phyloP scores from a whole-genome alignment of 2,797 vertebrate species.

The Salmo trutta region DNA sequence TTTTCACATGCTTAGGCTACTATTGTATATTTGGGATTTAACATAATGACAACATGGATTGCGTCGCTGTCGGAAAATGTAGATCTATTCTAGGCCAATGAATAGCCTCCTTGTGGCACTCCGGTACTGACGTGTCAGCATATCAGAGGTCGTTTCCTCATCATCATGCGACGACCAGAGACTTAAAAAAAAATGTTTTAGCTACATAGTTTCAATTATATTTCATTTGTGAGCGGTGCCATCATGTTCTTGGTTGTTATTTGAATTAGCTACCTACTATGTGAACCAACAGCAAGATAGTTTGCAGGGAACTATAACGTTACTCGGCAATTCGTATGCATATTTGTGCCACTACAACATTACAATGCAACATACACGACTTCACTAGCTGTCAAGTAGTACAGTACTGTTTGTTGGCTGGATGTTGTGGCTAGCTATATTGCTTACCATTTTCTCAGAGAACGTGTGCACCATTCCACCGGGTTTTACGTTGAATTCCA shows the following conservation, averaged over 20 bases:
- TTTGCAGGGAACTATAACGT: not conserved
- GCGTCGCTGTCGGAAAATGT: not conserved
- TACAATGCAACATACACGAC: not conserved
- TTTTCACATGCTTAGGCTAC: not conserved
- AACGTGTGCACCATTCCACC: constrained; percentile 88
- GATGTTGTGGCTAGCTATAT: not conserved
- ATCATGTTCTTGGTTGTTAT: not conserved
- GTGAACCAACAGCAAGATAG: not conserved
- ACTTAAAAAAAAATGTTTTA: not conserved
- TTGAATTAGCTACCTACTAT: not conserved
- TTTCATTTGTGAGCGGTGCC: not conserved
- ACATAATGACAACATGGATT: too few species aligned
- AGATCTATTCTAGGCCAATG: constrained; percentile 56
- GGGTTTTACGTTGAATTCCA: constrained; percentile 90
- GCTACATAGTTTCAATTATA: not conserved
- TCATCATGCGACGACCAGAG: constrained; percentile 47
- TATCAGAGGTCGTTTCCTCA: constrained; percentile 61
- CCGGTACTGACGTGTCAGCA: constrained; percentile 66
- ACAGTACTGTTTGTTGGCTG: not conserved
- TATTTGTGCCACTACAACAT: not conserved
- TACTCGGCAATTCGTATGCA: not conserved
- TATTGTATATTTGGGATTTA: not conserved
- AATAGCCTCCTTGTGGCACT: constrained; percentile 50
- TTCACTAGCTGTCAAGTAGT: not conserved
- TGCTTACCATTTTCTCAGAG: constrained; percentile 55